Base-by-base conservation (phyloP, 2,113 vertebrate genomes). In the Otis tarda region DNA sequence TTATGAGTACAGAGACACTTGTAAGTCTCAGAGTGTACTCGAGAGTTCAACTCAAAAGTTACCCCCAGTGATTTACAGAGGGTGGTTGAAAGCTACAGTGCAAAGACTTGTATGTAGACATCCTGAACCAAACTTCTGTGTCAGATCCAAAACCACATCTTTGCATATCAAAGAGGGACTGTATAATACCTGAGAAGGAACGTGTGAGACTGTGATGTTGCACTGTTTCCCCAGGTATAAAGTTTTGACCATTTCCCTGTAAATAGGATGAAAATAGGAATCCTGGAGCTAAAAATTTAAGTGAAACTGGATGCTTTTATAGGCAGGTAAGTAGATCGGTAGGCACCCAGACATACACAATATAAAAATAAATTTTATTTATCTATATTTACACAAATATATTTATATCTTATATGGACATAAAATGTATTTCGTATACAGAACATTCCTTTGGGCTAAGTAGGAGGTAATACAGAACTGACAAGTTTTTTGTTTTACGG, bases 91-190 rank as follows among this genome's bases (percentile, higher is more conserved):
- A 67, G 43, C 31, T 56, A 22, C 20, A 49, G 4, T 47, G 4
- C 6, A 37, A 73, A 86, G 21, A 52, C 69, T 10, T 49, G 19
- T 27, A 47, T 0, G 0, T 12, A 31, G 55, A 21, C 25, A 47
- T 74, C 41, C 14, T 12, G 20, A 89, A 25, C 9, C 16, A 9
- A 41, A 27, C 10, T 76, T 78, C 56, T 59, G 10, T 31, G 10
- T 25, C 15, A 64, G 33, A 83, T 52, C 7, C 21, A 73, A 61
- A 49, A 10, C 9, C 24, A 39, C 3, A 20, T 7, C 27, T 79
- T 50, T 69, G 16, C 6, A 16, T 35, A 20, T 79, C 28, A 69
- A 33, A 77, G n/a, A 35, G 7, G 11, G 5, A 22, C 27, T 19
- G 1, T 28, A 1, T n/a, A 56, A 70, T 35, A 49, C 20, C 25